Percentiles rank a stretch among this genome's conserved stretches.
Evolutionary conservation across 2,113 vertebrate genomes (phyloP).

Genomic region (Orthonyx spaldingii): DNA sequence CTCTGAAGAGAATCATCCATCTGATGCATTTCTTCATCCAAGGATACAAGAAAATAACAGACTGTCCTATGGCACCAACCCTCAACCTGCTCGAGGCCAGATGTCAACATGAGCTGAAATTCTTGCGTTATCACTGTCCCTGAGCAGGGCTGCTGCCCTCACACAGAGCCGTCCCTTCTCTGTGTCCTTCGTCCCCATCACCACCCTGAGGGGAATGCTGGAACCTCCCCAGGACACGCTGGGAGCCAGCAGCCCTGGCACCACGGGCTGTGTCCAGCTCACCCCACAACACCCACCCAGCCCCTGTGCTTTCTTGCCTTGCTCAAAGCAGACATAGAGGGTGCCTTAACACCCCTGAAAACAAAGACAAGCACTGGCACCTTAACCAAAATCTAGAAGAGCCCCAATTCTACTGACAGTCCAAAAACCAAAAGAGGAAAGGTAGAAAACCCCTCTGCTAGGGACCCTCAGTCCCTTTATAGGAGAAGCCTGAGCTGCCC

Average conservation of each 20-base stretch:
- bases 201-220: neutral
- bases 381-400: neutral
- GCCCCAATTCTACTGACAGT: neutral
- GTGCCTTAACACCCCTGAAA: accelerated
- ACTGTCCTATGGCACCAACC: neutral
- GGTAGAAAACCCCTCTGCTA: accelerated
- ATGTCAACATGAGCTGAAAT: neutral
- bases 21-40: neutral
- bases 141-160: neutral
- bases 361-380: accelerated
- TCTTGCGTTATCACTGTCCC: accelerated
- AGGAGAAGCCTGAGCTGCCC: neutral
- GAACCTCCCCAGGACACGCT: accelerated
- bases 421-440: neutral
- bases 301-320: accelerated
- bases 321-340: neutral
- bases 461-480: neutral
- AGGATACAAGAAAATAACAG: neutral
- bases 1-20: neutral
- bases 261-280: accelerated
- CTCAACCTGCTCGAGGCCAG: neutral
- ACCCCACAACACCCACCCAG: neutral
- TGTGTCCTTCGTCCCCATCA: neutral
- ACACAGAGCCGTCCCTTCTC: neutral
- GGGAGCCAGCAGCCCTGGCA: neutral